These are phyloP conservation scores for Thalpophila matura DNA, from an alignment of 2,888 invertebrate genomes.

Conservation along the genomic window DNA sequence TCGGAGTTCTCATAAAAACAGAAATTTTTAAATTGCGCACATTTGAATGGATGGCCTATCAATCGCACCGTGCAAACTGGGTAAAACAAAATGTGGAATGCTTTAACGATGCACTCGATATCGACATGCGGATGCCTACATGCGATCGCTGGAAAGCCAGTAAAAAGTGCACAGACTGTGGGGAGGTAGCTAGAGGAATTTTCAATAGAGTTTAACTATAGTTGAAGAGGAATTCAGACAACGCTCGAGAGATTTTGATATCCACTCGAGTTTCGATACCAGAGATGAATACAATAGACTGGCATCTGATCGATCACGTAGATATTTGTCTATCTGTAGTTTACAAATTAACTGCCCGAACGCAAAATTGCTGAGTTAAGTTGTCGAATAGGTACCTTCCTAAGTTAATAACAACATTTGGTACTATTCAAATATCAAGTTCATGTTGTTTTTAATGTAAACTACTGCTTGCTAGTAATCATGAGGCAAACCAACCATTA, in stretches of 20 bases:
- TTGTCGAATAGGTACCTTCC: background rate
- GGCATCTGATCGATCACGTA: constrained; percentile 29
- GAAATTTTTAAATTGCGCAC: constrained; percentile 19
- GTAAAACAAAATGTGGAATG: constrained; percentile 40
- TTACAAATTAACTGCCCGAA: constrained; percentile 2
- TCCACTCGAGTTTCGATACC: constrained; percentile 49
- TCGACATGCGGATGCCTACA: constrained; percentile 36
- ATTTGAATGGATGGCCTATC: constrained; percentile 26
- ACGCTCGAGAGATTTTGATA: constrained; percentile 37
- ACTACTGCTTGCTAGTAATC: constrained; percentile 20
- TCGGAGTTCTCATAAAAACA: constrained; percentile 13
- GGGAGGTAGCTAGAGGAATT: constrained; percentile 31
- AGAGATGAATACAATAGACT: constrained; percentile 37
- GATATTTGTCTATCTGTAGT: constrained; percentile 9
- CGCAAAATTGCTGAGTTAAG: background rate
- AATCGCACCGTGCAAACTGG: constrained; percentile 21
- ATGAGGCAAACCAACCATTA: constrained; percentile 29
- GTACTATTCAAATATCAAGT: constrained; percentile 5
- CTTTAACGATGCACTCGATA: constrained; percentile 38
- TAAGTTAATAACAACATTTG: background rate
- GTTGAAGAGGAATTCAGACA: constrained; percentile 39
- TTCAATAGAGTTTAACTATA: constrained; percentile 44
- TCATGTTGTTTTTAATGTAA: constrained; percentile 1
- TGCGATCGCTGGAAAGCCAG: constrained; percentile 23
- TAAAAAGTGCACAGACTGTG: constrained; percentile 34